A percentile compares a stretch with the other conserved stretches of the same genome.
Evolutionary conservation across 2,113 vertebrate genomes (phyloP).

Genomic region (Serranochromis macrocephalus): DNA sequence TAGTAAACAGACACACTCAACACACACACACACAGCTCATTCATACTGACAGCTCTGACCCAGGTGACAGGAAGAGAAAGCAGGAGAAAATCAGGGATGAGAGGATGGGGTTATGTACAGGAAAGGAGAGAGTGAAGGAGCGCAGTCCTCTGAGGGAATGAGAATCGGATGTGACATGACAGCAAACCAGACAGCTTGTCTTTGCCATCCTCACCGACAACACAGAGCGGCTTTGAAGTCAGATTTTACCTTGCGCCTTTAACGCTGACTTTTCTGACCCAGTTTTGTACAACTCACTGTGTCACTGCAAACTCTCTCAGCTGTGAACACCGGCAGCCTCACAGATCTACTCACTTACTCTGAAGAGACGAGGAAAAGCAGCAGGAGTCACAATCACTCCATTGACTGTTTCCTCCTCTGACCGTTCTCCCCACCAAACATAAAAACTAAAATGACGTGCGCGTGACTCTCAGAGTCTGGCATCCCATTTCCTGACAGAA

Average conservation of each 20-base stretch:
- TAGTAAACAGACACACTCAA: neutral
- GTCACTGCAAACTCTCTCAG: neutral
- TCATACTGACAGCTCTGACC: slow-evolving; percentile 9
- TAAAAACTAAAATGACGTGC: neutral
- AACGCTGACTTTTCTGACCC: slow-evolving; percentile 19
- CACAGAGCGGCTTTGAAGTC: slow-evolving; percentile 21
- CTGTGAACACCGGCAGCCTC: neutral
- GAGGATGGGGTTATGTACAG: neutral
- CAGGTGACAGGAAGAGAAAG: slow-evolving; percentile 40
- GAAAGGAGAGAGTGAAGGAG: neutral
- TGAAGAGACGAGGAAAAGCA: neutral
- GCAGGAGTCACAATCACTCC: neutral
- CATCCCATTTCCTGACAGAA: slow-evolving; percentile 28
- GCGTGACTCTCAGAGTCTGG: slow-evolving; percentile 6
- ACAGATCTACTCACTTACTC: neutral
- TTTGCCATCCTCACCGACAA: neutral
- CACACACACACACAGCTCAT: neutral
- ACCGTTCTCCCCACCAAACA: neutral
- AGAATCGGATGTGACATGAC: slow-evolving; percentile 28
- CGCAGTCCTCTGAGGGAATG: neutral
- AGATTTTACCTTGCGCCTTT: neutral
- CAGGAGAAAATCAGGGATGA: neutral
- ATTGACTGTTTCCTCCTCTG: slow-evolving; percentile 2
- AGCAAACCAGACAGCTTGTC: slow-evolving; percentile 18
- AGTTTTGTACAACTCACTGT: neutral